Conservation (phyloP, 1,140 invertebrate species). For the Eupeodes corollae region DNA sequence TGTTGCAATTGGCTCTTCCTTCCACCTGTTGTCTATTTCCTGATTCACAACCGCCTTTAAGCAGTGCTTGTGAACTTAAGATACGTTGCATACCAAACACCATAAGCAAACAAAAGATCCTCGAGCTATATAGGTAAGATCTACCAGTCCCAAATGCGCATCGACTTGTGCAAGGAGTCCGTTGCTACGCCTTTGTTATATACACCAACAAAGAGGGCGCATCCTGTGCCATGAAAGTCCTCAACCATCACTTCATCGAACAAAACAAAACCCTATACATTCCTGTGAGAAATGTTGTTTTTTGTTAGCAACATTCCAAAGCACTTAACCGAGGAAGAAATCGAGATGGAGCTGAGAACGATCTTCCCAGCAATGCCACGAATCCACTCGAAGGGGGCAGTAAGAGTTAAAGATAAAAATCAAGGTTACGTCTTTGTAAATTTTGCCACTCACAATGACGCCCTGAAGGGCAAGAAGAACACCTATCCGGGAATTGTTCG, state of each 20-base stretch:
- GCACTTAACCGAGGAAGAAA: conserved; percentile 6
- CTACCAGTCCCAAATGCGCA: conserved; percentile 70
- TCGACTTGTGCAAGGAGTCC: conserved; percentile 59
- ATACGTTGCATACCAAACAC: conserved; percentile 70
- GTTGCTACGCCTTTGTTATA: conserved; percentile 13
- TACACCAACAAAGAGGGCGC: conserved; percentile 11
- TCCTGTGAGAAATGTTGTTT: conserved; percentile 10
- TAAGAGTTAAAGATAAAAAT: neutral
- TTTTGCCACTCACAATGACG: conserved; percentile 8
- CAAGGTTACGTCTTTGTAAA: conserved; percentile 11
- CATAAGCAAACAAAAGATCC: conserved; percentile 66
- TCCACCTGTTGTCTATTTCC: too few relatives aligned
- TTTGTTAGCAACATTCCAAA: conserved; percentile 13
- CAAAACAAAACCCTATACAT: conserved; percentile 6
- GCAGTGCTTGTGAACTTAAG: conserved; percentile 65
- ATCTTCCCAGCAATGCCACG: conserved; percentile 8
- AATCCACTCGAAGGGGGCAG: neutral
- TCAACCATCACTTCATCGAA: conserved; percentile 9
- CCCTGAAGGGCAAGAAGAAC: conserved; percentile 10
- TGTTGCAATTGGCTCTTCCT: too few relatives aligned
- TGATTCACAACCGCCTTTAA: conserved; percentile 39
- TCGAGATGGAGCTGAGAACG: conserved; percentile 4
- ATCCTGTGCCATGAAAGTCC: conserved; percentile 8
- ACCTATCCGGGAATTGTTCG: conserved; percentile 7
- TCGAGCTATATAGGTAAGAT: conserved; percentile 67